phyloP scores from a whole-genome alignment of 2,888 invertebrate species.

The Catocala nupta region DNA sequence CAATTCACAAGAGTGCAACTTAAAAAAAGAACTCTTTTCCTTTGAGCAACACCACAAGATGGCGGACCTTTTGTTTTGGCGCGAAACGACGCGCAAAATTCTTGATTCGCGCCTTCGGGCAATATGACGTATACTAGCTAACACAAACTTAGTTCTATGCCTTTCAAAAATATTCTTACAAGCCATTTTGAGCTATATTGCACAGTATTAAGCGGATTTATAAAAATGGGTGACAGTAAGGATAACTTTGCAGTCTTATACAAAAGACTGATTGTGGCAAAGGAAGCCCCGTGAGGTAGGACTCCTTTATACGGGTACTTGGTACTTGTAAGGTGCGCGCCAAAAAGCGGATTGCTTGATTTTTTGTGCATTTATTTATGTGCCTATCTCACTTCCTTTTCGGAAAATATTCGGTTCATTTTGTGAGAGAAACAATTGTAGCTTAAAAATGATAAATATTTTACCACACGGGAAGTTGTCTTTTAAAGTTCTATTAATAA shows the following conservation, averaged over 20 bases:
- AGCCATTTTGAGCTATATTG: constrained; percentile 22
- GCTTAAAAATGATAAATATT: too few relatives aligned
- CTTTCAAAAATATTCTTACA: not conserved
- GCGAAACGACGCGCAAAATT: constrained; percentile 62
- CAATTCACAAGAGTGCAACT: constrained; percentile 32
- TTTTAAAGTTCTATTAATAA: too few relatives aligned
- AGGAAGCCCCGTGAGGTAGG: constrained; percentile 54
- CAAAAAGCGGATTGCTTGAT: constrained; percentile 49
- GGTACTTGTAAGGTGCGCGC: constrained; percentile 38
- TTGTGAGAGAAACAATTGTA: not conserved
- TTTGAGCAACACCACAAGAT: constrained; percentile 52
- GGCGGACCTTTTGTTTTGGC: constrained; percentile 63
- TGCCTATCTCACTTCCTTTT: constrained; percentile 21
- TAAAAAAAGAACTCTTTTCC: constrained; percentile 33
- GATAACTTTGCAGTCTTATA: constrained; percentile 43
- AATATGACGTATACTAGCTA: constrained; percentile 52
- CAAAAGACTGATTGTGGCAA: constrained; percentile 69
- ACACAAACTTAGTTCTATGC: constrained; percentile 11
- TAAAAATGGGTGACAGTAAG: not conserved
- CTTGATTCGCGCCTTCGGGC: constrained; percentile 68
- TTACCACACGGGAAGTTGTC: too few relatives aligned
- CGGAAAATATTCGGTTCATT: not conserved
- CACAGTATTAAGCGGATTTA: too few relatives aligned
- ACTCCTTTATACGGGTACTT: constrained; percentile 52
- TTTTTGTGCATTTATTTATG: constrained; percentile 42